Evolutionary conservation across 2,888 invertebrate genomes (phyloP).

Genomic region (Hemistola chrysoprasaria): DNA sequence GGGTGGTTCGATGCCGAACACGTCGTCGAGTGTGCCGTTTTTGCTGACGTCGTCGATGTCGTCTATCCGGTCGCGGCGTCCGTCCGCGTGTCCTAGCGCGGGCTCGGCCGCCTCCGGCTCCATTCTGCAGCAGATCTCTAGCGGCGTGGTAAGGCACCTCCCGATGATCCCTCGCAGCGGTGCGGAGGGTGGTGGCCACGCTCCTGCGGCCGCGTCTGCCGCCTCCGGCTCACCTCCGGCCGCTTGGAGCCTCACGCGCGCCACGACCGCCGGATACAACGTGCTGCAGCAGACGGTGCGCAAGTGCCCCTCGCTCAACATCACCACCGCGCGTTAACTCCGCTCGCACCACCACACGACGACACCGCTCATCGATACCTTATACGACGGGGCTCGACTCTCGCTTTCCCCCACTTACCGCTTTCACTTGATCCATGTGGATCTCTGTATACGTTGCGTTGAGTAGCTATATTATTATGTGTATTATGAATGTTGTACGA

Average conservation of each 20-base stretch:
- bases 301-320: slow-evolving; percentile 90
- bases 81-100: slow-evolving; percentile 83
- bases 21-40: slow-evolving; percentile 93
- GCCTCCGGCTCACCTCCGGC: slow-evolving; percentile 52
- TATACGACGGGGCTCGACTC: too few relatives aligned
- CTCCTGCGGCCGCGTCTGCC: slow-evolving; percentile 84
- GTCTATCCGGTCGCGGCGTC: slow-evolving; percentile 86
- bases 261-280: slow-evolving; percentile 78
- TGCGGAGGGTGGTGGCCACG: slow-evolving; percentile 64
- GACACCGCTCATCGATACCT: too few relatives aligned
- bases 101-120: slow-evolving; percentile 86
- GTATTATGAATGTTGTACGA: too few relatives aligned
- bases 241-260: slow-evolving; percentile 75
- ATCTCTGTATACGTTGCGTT: too few relatives aligned
- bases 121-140: slow-evolving; percentile 93
- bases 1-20: slow-evolving; percentile 95
- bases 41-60: slow-evolving; percentile 85
- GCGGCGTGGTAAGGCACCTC: slow-evolving; percentile 96
- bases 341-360: too few relatives aligned
- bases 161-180: slow-evolving; percentile 85
- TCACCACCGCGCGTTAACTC: slow-evolving; percentile 83
- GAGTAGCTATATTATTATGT: too few relatives aligned
- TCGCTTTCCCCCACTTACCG: too few relatives aligned
- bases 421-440: too few relatives aligned
- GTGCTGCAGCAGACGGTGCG: slow-evolving; percentile 82